Evolutionary conservation across 2,797 vertebrate species (phyloP).

Genomic region (Labeo calbasu): DNA sequence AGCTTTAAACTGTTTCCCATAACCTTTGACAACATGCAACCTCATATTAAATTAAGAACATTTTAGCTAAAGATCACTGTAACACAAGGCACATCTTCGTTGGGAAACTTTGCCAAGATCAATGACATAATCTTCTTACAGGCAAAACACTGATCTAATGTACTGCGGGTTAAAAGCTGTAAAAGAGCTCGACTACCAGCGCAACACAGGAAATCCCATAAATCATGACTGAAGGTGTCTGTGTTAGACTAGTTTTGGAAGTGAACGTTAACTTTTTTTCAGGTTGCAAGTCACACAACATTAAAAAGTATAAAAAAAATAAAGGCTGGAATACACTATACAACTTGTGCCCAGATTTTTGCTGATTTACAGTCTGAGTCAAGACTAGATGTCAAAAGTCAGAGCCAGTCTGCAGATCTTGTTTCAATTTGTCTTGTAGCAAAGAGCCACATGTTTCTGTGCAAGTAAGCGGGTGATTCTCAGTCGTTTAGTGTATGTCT

Average conservation of each 20-base stretch:
- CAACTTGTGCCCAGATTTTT: too few species aligned
- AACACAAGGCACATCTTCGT: conserved; percentile 39
- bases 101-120: conserved; percentile 48
- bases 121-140: conserved; percentile 45
- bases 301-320: neutral
- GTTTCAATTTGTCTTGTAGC: neutral
- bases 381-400: too few species aligned
- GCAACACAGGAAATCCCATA: conserved; percentile 32
- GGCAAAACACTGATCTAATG: conserved; percentile 44
- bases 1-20: conserved; percentile 28
- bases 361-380: neutral
- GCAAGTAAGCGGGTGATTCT: neutral
- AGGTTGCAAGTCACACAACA: neutral
- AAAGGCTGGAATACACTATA: neutral
- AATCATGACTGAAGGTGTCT: conserved; percentile 19
- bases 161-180: conserved; percentile 42
- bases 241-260: neutral
- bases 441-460: neutral
- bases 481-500: too few species aligned
- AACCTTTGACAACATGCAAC: conserved; percentile 36
- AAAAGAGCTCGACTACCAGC: conserved; percentile 17
- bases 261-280: neutral
- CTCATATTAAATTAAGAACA: conserved; percentile 48
- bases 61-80: conserved; percentile 45
- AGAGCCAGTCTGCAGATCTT: neutral